phyloP scores from a whole-genome alignment of 2,113 vertebrate genomes.

The Macquaria ambigua region DNA sequence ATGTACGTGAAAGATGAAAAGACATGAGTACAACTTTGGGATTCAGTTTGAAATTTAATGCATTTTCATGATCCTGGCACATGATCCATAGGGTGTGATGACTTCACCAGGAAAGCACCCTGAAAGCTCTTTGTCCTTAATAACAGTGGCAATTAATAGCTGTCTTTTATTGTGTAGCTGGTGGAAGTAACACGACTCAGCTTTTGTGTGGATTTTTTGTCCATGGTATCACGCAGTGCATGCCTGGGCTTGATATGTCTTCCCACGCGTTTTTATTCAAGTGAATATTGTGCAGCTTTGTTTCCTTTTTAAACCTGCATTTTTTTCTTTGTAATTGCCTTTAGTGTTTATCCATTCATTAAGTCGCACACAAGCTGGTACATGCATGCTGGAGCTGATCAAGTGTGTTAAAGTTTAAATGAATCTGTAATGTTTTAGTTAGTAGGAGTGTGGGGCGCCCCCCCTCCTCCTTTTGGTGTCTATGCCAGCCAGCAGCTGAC shows the following conservation, averaged over 20 bases:
- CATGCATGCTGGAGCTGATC: neutral
- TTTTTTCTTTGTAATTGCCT: neutral
- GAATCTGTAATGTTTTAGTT: no score
- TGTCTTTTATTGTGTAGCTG: neutral
- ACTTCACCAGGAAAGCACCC: neutral
- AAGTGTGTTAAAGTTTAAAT: neutral
- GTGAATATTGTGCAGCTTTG: neutral
- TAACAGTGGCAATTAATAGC: rapidly evolving
- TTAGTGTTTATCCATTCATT: neutral
- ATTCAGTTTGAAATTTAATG: neutral
- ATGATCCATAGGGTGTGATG: neutral
- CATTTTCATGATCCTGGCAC: neutral
- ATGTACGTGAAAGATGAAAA: neutral
- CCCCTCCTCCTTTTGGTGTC: neutral
- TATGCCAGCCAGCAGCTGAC: no score
- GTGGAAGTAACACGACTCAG: neutral
- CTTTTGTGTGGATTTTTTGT: neutral
- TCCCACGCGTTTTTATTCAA: neutral
- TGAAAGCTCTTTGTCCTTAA: neutral
- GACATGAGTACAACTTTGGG: neutral
- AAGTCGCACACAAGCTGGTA: neutral
- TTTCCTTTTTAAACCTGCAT: neutral
- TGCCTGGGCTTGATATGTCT: neutral
- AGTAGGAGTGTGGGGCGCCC: no score
- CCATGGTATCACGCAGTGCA: neutral